Base-by-base conservation (phyloP, 2,113 vertebrate genomes). In the Onychorhynchus coronatus region DNA sequence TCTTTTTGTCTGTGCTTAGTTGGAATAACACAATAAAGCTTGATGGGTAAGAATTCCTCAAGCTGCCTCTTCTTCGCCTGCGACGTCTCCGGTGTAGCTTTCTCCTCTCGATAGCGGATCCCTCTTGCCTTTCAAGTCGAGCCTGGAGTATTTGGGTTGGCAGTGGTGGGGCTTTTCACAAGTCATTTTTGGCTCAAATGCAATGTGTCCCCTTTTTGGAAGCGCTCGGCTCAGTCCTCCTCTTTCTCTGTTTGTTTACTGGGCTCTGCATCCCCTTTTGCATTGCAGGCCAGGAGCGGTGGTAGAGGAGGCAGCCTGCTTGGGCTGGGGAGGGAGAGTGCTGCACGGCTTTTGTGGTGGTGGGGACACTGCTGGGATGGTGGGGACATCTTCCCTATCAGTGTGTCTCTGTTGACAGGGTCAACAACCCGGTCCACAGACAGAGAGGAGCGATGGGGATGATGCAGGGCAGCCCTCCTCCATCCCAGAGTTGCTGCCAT, bases 1-100 rank as follows among this genome's bases (percentile, higher is more conserved):
- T 98, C 97, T 99, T 98, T 98, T 98, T 98, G 98, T 98, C 97
- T 98, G 97, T 98, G 97, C 98, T 98, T 98, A 98, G 98, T 98
- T 98, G 97, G 96, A 98, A 98, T 97, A 98, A 97, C 97, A 98
- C 98, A 98, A 95, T 97, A 97, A 97, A 97, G 97, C 97, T 96
- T 97, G 98, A 97, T 98, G 97, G 97, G 94, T 80, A 98, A 97
- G 97, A 96, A 97, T 97, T 97, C 96, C 97, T 98, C 97, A 96
- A 89, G 88, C 95, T 93, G 97, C 97, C 94, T 96, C 88, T 61
- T 76, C 88, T 88, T 92, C 46, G 56, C 95, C 96, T 73, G 7
- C 25, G 53, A 91, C 1, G 1, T 85, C 93, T 90, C 87, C 42
- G 3, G 27, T 35, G 85, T 87, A 65, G 81, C 79, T 96, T 88